Evolutionary conservation across 2,113 vertebrate species (phyloP).

Genomic region (Phylloscopus whistleri): DNA sequence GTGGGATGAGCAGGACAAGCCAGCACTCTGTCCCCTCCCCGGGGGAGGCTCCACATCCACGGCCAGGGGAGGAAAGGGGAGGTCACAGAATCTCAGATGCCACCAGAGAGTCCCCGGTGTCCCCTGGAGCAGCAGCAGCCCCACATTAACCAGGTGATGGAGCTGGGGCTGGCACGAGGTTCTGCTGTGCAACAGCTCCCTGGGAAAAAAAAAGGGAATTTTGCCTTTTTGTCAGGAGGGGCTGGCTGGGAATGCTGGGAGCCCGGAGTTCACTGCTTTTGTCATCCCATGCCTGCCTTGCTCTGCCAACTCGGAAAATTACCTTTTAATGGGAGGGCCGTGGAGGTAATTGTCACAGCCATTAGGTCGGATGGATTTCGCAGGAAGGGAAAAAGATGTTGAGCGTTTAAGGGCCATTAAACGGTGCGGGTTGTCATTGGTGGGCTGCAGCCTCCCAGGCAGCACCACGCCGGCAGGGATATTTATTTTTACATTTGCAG

Average conservation of each 20-base stretch:
- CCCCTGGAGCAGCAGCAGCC: background rate
- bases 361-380: constrained; percentile 75
- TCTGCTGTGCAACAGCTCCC: background rate
- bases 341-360: constrained; percentile 66
- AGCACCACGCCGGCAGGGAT: constrained; percentile 20
- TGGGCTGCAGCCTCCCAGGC: constrained; percentile 55
- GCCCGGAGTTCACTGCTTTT: constrained; percentile 54
- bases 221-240: background rate
- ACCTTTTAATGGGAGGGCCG: constrained; percentile 71
- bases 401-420: constrained; percentile 75
- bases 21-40: background rate
- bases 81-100: background rate
- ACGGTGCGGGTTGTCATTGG: constrained; percentile 53
- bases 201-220: background rate
- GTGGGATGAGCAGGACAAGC: accelerated
- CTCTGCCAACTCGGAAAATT: constrained; percentile 75
- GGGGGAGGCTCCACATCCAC: background rate
- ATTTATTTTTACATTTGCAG: constrained; percentile 64
- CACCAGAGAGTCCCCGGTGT: background rate
- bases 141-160: background rate
- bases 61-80: background rate
- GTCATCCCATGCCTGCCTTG: constrained; percentile 60
- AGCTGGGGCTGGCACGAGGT: background rate
- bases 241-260: constrained; percentile 21
- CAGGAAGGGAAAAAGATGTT: constrained; percentile 71